Percentiles rank a stretch among this genome's conserved stretches.
These are phyloP conservation scores for Epizoanthus illoricatus DNA, from an alignment of 92 coral and sea anemone species.

Conservation along the genomic window DNA sequence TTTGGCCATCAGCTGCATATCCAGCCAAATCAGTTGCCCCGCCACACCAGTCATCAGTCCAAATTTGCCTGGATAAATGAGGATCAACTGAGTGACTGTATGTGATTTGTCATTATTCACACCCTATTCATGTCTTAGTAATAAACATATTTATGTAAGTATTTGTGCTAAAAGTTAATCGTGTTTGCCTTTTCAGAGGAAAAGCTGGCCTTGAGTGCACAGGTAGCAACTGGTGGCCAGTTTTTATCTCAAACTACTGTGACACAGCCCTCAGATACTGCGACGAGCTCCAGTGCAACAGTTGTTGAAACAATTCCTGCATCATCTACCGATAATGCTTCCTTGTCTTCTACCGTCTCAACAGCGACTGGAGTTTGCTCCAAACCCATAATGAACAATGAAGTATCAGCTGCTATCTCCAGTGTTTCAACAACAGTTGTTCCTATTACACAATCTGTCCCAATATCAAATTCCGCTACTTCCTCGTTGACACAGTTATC, in stretches of 20 bases:
- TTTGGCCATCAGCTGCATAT: too few species aligned
- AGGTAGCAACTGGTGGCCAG: neutral
- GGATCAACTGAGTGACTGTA: too few species aligned
- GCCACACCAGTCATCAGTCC: too few species aligned
- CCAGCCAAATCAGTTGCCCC: too few species aligned
- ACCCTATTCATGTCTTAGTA: too few species aligned
- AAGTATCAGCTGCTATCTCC: slow-evolving; percentile 12
- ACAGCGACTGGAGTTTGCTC: neutral
- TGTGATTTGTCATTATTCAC: too few species aligned
- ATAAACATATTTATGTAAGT: too few species aligned
- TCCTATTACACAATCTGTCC: neutral
- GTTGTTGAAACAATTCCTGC: neutral
- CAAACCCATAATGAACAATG: neutral
- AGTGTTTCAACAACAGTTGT: slow-evolving; percentile 1
- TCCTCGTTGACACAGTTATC: slow-evolving; percentile 15
- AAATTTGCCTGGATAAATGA: too few species aligned
- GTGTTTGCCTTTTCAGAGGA: slow-evolving; percentile 12
- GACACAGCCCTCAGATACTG: neutral
- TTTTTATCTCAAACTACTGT: neutral
- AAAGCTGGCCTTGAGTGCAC: slow-evolving; percentile 5
- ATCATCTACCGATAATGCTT: neutral
- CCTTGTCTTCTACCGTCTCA: slow-evolving; percentile 3
- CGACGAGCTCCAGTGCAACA: neutral
- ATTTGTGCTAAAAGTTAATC: neutral
- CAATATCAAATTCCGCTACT: neutral